Conservation (phyloP, 2,888 invertebrate species). For the Coelogynopora nodosa region DNA sequence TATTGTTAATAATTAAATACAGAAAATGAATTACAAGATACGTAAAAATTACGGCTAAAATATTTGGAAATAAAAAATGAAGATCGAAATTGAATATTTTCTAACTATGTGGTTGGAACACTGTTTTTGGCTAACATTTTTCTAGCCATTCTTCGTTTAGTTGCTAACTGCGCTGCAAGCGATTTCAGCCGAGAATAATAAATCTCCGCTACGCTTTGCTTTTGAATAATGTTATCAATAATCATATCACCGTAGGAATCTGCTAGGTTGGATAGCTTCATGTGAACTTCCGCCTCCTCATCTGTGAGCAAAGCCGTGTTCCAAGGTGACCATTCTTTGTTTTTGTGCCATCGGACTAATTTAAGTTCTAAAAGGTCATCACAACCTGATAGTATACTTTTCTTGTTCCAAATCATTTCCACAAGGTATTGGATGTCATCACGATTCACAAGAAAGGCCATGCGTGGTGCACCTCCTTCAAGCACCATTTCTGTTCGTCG, state of each 20-base stretch:
- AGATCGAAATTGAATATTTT: too few species aligned
- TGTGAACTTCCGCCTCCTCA: background rate
- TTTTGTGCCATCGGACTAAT: constrained; percentile 5
- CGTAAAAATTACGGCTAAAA: too few species aligned
- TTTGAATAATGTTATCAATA: constrained; percentile 2
- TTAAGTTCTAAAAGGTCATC: background rate
- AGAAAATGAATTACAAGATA: too few species aligned
- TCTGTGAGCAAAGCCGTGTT: constrained; percentile 2
- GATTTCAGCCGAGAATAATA: background rate
- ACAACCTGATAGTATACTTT: background rate
- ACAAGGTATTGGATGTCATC: constrained; percentile 16
- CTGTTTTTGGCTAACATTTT: too few species aligned
- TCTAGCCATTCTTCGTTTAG: background rate
- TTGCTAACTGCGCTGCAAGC: background rate
- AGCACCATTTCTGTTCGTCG: background rate
- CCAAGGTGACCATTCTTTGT: constrained; percentile 34
- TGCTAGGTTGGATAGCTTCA: background rate
- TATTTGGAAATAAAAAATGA: too few species aligned
- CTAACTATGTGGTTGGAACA: too few species aligned
- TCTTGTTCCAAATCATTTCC: constrained; percentile 33
- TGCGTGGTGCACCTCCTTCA: background rate
- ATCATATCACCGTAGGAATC: constrained; percentile 11
- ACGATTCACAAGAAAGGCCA: constrained; percentile 23
- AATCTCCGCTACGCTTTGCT: background rate
- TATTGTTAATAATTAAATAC: too few species aligned